Conservation (phyloP, 2,113 vertebrate species). For the Chaetodon trifascialis region DNA sequence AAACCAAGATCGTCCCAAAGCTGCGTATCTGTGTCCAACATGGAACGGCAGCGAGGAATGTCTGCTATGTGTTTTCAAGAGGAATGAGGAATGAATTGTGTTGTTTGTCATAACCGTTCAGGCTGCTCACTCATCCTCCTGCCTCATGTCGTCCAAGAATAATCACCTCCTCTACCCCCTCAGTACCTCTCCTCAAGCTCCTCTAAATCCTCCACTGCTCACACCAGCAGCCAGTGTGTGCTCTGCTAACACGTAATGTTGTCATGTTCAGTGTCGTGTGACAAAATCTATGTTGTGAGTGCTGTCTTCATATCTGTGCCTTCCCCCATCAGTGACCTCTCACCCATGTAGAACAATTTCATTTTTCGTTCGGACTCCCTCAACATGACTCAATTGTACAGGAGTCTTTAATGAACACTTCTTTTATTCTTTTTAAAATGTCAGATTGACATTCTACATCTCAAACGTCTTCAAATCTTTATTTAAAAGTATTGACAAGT, state of each 20-base stretch:
- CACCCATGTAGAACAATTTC: slow-evolving; percentile 33
- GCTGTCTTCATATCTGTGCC: slow-evolving; percentile 24
- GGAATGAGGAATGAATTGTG: slow-evolving; percentile 72
- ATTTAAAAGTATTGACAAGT: background rate
- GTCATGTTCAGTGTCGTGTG: slow-evolving; percentile 42
- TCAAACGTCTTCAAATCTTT: background rate
- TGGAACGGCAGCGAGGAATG: slow-evolving; percentile 57
- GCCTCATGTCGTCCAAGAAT: slow-evolving; percentile 67
- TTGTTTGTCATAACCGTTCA: slow-evolving; percentile 69
- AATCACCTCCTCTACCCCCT: slow-evolving; percentile 54
- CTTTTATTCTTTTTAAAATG: background rate
- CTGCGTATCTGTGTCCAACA: slow-evolving; percentile 14
- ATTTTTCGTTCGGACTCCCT: slow-evolving; percentile 34
- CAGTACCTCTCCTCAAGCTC: slow-evolving; percentile 34
- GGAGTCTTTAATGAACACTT: background rate
- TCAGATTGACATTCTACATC: too few relatives aligned
- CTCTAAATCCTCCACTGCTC: slow-evolving; percentile 46
- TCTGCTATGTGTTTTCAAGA: slow-evolving; percentile 62
- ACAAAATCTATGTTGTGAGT: slow-evolving; percentile 23
- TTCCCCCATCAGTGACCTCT: slow-evolving; percentile 4
- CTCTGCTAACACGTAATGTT: slow-evolving; percentile 61
- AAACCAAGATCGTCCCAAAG: background rate
- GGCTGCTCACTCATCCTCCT: slow-evolving; percentile 68
- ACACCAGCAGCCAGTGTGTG: slow-evolving; percentile 54
- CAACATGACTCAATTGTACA: background rate